Conservation (phyloP, 2,797 vertebrate genomes). For the Falco berigora region DNA sequence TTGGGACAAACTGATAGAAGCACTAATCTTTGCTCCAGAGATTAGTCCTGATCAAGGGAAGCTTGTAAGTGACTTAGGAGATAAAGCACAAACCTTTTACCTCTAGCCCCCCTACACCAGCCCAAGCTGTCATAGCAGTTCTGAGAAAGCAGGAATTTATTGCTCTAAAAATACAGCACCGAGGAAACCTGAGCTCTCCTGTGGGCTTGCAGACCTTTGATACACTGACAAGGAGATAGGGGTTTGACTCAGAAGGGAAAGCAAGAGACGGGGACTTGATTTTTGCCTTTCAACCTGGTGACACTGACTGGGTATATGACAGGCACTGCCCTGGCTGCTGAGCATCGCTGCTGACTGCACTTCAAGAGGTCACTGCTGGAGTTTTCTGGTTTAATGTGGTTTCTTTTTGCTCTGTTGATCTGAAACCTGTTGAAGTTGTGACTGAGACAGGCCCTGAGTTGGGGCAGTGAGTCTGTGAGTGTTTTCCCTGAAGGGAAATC, state of each 20-base stretch:
- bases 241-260: not conserved
- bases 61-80: conserved; percentile 37
- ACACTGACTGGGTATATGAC: not conserved
- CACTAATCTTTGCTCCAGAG: conserved; percentile 59
- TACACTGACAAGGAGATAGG: not conserved
- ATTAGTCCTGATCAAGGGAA: conserved; percentile 44
- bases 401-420: not conserved
- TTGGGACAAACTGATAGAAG: conserved; percentile 44
- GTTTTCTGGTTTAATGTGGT: not conserved
- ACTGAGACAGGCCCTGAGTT: not conserved
- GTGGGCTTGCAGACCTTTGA: not conserved
- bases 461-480: not conserved
- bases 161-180: not conserved
- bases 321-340: not conserved
- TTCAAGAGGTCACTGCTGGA: conserved; percentile 8
- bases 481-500: conserved; percentile 1
- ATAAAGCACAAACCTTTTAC: conserved; percentile 29
- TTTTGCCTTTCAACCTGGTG: not conserved
- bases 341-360: not conserved
- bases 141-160: not conserved
- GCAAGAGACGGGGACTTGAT: not conserved
- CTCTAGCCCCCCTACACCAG: not conserved
- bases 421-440: conserved; percentile 22
- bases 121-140: not conserved
- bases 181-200: not conserved